phyloP scores from a whole-genome alignment of 2,113 vertebrate genomes.

The Calypte anna region DNA sequence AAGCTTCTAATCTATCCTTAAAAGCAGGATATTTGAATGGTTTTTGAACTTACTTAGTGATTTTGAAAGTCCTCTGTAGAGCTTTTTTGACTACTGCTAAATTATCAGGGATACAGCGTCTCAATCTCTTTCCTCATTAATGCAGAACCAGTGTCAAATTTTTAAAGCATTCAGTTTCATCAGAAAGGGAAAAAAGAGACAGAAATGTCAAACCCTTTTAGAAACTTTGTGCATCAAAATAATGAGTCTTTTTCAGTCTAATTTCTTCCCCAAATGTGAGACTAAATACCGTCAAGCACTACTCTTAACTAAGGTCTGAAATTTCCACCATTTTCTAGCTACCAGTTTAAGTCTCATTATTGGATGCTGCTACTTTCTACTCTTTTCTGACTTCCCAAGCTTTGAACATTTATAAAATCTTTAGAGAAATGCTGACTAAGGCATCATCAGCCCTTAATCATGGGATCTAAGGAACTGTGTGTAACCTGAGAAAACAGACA shows the following conservation, averaged over 20 bases:
- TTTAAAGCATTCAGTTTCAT: neutral
- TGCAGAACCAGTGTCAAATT: neutral
- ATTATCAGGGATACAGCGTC: conserved; percentile 16
- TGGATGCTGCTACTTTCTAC: neutral
- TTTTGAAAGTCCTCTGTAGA: neutral
- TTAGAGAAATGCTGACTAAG: neutral
- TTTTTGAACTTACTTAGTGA: neutral
- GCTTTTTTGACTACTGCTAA: neutral
- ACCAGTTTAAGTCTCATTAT: neutral
- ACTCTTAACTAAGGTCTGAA: neutral
- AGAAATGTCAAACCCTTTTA: neutral
- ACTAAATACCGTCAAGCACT: neutral
- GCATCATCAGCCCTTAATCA: neutral
- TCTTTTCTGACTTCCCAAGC: neutral
- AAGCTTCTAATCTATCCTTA: neutral
- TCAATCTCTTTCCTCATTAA: conserved; percentile 14
- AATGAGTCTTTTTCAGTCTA: neutral
- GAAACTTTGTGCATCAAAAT: neutral
- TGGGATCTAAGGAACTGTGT: neutral
- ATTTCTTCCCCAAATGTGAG: neutral
- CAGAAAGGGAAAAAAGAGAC: fast-evolving
- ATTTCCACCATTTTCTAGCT: neutral
- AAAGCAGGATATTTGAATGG: neutral
- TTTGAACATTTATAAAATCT: neutral
- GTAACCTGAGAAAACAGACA: neutral